phyloP scores from a whole-genome alignment of 2,888 invertebrate species.

The Gibbula magus region DNA sequence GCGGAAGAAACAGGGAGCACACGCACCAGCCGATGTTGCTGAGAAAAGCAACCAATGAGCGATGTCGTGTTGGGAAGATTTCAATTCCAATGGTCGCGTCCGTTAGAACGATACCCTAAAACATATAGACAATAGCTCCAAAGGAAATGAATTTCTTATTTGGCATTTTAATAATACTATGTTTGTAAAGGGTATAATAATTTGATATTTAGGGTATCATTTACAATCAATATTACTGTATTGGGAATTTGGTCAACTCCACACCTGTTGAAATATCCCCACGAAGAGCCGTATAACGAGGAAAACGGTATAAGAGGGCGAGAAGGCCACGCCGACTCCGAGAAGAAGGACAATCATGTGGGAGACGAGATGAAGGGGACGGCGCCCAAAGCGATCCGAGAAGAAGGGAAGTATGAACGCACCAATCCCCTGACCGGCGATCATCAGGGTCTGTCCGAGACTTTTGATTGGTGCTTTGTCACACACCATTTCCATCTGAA shows the following conservation, averaged over 20 bases:
- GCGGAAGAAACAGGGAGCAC: not conserved
- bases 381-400: slow-evolving; percentile 18
- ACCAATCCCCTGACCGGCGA: slow-evolving; percentile 8
- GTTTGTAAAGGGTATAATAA: no score
- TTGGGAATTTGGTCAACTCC: no score
- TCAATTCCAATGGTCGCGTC: slow-evolving; percentile 7
- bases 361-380: not conserved
- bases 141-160: no score
- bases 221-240: no score
- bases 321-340: slow-evolving; percentile 10
- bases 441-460: slow-evolving; percentile 16
- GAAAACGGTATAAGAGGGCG: not conserved
- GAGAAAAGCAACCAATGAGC: not conserved
- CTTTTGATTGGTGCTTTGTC: not conserved
- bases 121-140: not conserved
- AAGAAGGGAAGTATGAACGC: slow-evolving; percentile 9
- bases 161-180: no score
- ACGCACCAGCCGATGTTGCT: not conserved
- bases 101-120: slow-evolving; percentile 18
- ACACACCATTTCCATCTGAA: slow-evolving; percentile 24
- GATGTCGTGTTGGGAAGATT: slow-evolving; percentile 11
- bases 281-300: slow-evolving; percentile 1
- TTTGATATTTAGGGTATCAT: no score
- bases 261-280: slow-evolving; percentile 19
- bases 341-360: not conserved